phyloP scores from a whole-genome alignment of 1,140 invertebrate genomes.

The Hyles vespertilio region DNA sequence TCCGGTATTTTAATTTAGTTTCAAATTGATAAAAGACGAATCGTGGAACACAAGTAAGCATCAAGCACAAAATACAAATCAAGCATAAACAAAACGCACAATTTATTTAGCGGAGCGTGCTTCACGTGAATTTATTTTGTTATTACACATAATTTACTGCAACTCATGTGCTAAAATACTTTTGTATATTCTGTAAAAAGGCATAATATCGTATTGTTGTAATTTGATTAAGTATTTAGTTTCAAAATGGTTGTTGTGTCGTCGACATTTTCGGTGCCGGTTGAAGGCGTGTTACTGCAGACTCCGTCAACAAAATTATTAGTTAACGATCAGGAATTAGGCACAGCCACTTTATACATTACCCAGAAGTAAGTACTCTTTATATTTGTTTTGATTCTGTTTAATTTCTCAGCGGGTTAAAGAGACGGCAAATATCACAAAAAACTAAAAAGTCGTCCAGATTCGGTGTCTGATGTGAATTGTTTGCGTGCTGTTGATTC shows the following conservation, averaged over 20 bases:
- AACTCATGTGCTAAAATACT: conserved; percentile 12
- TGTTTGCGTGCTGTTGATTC: too few species aligned
- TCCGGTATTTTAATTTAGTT: too few species aligned
- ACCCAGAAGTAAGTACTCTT: conserved; percentile 52
- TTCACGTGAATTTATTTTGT: conserved; percentile 18
- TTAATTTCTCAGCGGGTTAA: background rate
- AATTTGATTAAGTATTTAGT: background rate
- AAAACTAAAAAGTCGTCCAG: too few species aligned
- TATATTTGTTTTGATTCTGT: background rate
- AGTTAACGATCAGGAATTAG: conserved; percentile 59
- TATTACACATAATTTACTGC: conserved; percentile 13
- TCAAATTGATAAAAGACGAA: too few species aligned
- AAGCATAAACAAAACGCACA: conserved; percentile 12
- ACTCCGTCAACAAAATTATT: conserved; percentile 54
- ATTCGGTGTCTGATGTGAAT: too few species aligned
- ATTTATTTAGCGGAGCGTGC: conserved; percentile 13
- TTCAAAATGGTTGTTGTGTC: conserved; percentile 63
- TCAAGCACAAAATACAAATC: too few species aligned
- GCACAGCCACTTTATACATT: conserved; percentile 62
- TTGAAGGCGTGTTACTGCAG: conserved; percentile 53
- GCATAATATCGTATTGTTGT: conserved; percentile 6
- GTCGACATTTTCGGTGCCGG: conserved; percentile 55
- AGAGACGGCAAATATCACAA: background rate
- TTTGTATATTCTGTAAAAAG: conserved; percentile 3
- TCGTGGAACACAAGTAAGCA: too few species aligned